A percentile compares a stretch with the other conserved stretches of the same genome.
Conservation (phyloP, 2,888 invertebrate genomes). For the Rhogogaster chlorosoma region DNA sequence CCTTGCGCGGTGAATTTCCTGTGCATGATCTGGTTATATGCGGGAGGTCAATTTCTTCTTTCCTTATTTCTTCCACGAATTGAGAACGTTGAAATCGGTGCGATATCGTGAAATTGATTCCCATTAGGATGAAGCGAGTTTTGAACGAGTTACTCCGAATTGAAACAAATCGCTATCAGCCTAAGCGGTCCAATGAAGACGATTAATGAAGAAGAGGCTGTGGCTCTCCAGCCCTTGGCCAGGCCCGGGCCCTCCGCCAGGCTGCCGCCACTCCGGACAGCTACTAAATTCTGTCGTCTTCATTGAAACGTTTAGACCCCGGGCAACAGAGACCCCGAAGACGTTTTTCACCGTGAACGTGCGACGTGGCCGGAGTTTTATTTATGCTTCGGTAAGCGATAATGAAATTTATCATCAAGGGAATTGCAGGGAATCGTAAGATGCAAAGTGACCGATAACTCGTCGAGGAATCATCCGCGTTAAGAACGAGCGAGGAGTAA, state of each 20-base stretch:
- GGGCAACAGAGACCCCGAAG: not conserved
- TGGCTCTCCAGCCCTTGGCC: slow-evolving; percentile 9
- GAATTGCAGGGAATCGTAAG: slow-evolving; percentile 9
- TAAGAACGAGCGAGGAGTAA: not conserved
- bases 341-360: slow-evolving; percentile 19
- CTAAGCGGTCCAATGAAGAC: slow-evolving; percentile 30
- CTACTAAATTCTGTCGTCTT: slow-evolving; percentile 48
- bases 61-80: not conserved
- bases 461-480: slow-evolving; percentile 8
- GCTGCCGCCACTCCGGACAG: slow-evolving; percentile 46
- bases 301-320: slow-evolving; percentile 48
- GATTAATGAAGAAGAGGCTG: slow-evolving; percentile 39
- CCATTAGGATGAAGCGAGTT: not conserved
- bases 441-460: slow-evolving; percentile 43
- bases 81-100: not conserved
- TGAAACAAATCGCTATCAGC: slow-evolving; percentile 39
- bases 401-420: not conserved
- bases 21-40: not conserved
- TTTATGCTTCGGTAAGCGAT: not conserved
- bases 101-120: not conserved
- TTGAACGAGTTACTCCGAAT: slow-evolving; percentile 7
- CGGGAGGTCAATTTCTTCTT: not conserved
- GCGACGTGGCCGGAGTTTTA: not conserved
- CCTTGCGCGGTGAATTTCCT: not conserved
- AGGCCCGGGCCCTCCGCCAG: slow-evolving; percentile 32